Percentiles rank a stretch among this genome's conserved stretches.
Conservation (phyloP, 2,888 invertebrate species). For the Hemithea aestivaria region DNA sequence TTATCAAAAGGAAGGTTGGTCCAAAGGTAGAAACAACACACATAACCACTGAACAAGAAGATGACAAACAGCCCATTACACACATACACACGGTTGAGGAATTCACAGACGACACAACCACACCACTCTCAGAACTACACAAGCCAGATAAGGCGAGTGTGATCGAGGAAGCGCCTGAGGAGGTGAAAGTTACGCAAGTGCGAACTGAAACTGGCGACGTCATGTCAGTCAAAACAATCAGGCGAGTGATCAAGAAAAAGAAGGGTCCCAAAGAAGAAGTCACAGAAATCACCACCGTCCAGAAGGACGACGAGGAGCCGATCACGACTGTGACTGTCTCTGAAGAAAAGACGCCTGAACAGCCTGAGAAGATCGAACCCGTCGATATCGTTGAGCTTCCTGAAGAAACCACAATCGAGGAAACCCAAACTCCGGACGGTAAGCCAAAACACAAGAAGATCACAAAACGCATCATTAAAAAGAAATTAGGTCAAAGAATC, state of each 20-base stretch:
- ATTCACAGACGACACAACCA: conserved; percentile 17
- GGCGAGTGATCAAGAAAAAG: conserved; percentile 57
- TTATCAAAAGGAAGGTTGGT: conserved; percentile 39
- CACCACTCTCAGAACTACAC: conserved; percentile 20
- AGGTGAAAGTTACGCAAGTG: conserved; percentile 14
- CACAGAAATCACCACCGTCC: conserved; percentile 59
- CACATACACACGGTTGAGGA: conserved; percentile 31
- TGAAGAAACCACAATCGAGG: conserved; percentile 28
- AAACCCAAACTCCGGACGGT: conserved; percentile 32
- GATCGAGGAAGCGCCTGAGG: conserved; percentile 36
- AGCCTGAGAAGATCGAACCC: neutral
- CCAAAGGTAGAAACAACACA: conserved; percentile 29
- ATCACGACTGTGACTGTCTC: conserved; percentile 35
- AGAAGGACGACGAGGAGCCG: conserved; percentile 49
- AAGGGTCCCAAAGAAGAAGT: conserved; percentile 59
- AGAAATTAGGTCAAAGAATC: conserved; percentile 39
- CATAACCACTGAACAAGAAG: conserved; percentile 21
- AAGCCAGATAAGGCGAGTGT: conserved; percentile 8
- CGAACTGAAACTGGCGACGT: conserved; percentile 15
- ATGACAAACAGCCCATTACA: conserved; percentile 28
- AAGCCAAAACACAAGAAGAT: conserved; percentile 36
- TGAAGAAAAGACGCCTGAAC: no score
- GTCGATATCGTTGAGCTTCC: conserved; percentile 35
- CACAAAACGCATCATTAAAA: conserved; percentile 30
- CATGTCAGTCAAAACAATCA: no score